Evolutionary conservation across 2,797 vertebrate species (phyloP), one percentile per base, ranked within the genome.

Genomic region (Typhlichthys subterraneus): DNA sequence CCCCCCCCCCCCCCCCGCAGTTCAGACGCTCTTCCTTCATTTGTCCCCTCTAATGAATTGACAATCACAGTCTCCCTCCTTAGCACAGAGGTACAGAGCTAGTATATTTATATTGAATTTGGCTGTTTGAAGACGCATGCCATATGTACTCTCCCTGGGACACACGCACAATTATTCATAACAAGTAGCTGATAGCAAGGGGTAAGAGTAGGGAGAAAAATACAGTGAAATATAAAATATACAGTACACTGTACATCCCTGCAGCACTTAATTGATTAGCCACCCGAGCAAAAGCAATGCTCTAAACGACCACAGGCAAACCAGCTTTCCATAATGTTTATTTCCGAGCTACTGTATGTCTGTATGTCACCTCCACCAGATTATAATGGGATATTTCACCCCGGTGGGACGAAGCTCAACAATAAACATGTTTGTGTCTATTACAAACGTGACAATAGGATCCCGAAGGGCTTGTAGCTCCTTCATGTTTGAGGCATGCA

Each of bases 1-100:
- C 23, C 23, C 3, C 2, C 5, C 1, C 33, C 33, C 33, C 33
- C 33, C 63, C 73, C 64, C 49, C 51, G 63, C 57, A 46, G 53
- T 60, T 71, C 10, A 5, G 29, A 53, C 52, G 10, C 50, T 54
- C 74, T 74, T 75, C 76, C 63, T 76, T 75, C 79, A 81, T 88
- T 89, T 84, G 72, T 86, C 77, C 86, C 78, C 74, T 79, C 65
- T 87, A 88, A 90, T 88, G 79, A 89, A 89, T 83, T 82, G 77
- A 86, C 83, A 81, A 83, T 84, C 84, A 81, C 77, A 70, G 73
- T 79, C 79, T 67, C 70, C 76, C 69, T 50, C 82, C 81, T 89
- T 85, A 88, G 78, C 70, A 68, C 79, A 77, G 76, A 75, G 76
- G 81, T 81, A 88, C 72, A 76, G 75, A 88, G 77, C 78, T 69